Conservation (phyloP, 2,888 invertebrate species). For the Blastobasis lacticolella region DNA sequence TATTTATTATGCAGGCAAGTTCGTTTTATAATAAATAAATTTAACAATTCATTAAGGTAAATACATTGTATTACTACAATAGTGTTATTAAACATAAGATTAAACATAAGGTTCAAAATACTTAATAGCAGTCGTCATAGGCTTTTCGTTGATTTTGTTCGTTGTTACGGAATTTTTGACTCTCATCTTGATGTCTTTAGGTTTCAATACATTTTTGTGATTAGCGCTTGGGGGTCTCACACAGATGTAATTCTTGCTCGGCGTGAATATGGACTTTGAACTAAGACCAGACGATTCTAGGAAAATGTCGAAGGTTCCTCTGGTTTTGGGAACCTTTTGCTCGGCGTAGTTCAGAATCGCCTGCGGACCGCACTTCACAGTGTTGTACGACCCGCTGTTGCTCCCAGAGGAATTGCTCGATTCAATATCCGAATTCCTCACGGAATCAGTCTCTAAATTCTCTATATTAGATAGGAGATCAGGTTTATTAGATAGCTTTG, state of each 20-base stretch:
- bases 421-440: conserved; percentile 81
- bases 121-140: conserved; percentile 73
- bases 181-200: conserved; percentile 84
- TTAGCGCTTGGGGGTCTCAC: conserved; percentile 78
- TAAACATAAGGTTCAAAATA: conserved; percentile 72
- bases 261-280: conserved; percentile 83
- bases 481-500: conserved; percentile 69
- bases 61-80: conserved; percentile 17
- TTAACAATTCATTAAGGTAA: conserved; percentile 40
- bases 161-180: conserved; percentile 78
- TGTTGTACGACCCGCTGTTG: conserved; percentile 64
- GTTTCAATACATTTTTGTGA: conserved; percentile 84
- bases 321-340: conserved; percentile 50
- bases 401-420: conserved; percentile 73
- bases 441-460: conserved; percentile 73
- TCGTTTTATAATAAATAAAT: conserved; percentile 64
- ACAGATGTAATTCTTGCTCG: conserved; percentile 47
- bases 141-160: conserved; percentile 72
- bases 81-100: conserved; percentile 16
- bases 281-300: conserved; percentile 86
- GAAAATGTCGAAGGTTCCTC: conserved; percentile 81
- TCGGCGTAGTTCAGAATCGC: conserved; percentile 47
- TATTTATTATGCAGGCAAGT: conserved; percentile 71
- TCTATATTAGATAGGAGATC: conserved; percentile 72
- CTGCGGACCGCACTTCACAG: conserved; percentile 60